Conservation (phyloP, 2,888 invertebrate genomes). For the Harmothoe impar region DNA sequence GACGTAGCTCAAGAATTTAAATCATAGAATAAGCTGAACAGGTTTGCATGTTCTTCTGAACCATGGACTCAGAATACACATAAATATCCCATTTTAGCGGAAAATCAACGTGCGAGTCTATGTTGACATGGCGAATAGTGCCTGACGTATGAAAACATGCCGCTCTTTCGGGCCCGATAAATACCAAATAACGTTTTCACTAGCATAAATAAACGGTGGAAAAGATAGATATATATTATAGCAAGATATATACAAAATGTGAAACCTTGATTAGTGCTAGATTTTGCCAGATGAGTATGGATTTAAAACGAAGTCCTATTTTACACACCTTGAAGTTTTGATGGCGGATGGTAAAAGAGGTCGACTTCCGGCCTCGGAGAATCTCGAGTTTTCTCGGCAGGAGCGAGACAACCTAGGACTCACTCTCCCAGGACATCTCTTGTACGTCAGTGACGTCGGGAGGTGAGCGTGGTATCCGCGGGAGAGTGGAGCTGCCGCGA, state of each 20-base stretch:
- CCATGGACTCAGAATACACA: no score
- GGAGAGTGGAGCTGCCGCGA: background rate
- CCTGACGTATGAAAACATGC: background rate
- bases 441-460: background rate
- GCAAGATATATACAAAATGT: background rate
- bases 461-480: background rate
- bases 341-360: constrained; percentile 62
- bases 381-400: background rate
- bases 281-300: background rate
- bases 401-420: background rate
- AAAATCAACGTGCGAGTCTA: background rate
- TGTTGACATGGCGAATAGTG: constrained; percentile 24
- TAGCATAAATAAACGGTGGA: background rate
- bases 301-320: background rate
- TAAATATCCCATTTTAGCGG: no score
- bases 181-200: background rate
- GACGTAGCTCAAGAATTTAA: no score
- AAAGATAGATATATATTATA: background rate
- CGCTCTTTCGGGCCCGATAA: background rate
- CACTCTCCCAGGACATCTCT: background rate
- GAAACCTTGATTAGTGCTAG: background rate
- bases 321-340: constrained; percentile 53
- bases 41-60: no score
- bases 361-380: constrained; percentile 12
- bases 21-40: no score